Evolutionary conservation across 2,113 vertebrate species (phyloP).

Genomic region (Myanophis thanlyinensis): DNA sequence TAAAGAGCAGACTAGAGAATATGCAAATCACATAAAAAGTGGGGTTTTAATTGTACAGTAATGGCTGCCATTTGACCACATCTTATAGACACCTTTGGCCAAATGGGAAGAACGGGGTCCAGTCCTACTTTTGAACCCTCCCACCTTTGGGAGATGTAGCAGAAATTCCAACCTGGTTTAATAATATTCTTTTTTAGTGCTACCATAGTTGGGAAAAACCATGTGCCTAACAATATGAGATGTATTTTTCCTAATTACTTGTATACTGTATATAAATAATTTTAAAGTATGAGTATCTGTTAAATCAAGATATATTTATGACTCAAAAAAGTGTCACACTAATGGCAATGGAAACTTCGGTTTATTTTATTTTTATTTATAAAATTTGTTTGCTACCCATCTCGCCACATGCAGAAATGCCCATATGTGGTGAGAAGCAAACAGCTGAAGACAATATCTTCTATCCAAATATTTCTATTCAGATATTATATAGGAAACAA

Average conservation of each 20-base stretch:
- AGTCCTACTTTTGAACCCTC: neutral
- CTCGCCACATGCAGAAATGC: neutral
- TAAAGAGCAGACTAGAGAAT: neutral
- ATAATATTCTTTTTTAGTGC: neutral
- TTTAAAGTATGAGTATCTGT: neutral
- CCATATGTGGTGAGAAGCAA: neutral
- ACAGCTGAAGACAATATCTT: neutral
- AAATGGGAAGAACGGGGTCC: neutral
- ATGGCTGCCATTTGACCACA: neutral
- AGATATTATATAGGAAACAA: neutral
- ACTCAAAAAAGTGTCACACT: neutral
- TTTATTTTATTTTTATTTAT: neutral
- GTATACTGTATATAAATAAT: neutral
- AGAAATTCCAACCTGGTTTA: neutral
- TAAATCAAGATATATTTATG: neutral
- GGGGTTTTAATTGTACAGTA: neutral
- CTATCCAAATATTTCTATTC: neutral
- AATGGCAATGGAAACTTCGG: neutral
- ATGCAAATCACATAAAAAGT: neutral
- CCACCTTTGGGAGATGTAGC: neutral
- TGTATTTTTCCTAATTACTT: neutral
- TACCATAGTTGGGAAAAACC: neutral
- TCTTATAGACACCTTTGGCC: neutral
- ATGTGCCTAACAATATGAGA: neutral
- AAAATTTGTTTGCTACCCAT: neutral